phyloP scores from a whole-genome alignment of 2,888 invertebrate species.

The Parnassius orleans region DNA sequence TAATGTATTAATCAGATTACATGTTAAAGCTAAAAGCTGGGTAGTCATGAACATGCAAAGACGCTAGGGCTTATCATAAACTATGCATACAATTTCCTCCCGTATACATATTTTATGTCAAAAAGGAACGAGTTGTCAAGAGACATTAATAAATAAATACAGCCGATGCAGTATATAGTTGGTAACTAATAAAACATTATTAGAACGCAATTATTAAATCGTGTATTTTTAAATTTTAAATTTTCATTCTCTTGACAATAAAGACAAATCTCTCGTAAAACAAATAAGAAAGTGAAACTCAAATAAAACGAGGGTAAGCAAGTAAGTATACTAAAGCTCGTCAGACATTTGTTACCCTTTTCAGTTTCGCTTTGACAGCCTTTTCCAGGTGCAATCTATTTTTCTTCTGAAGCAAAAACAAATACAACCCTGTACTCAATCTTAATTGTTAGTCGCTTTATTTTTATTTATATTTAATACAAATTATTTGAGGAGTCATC shows the following conservation, averaged over 20 bases:
- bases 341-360: slow-evolving; percentile 69
- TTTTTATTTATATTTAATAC: slow-evolving; percentile 3
- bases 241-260: slow-evolving; percentile 47
- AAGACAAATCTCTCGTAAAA: slow-evolving; percentile 38
- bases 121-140: slow-evolving; percentile 40
- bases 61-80: slow-evolving; percentile 38
- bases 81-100: slow-evolving; percentile 34
- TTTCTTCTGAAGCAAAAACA: slow-evolving; percentile 81
- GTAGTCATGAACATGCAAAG: slow-evolving; percentile 47
- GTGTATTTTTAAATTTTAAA: too few species aligned
- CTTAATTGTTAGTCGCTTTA: slow-evolving; percentile 37
- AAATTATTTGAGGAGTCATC: background rate
- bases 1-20: slow-evolving; percentile 13
- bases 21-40: slow-evolving; percentile 44
- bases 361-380: slow-evolving; percentile 76
- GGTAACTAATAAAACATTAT: too few species aligned
- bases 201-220: too few species aligned
- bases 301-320: slow-evolving; percentile 75
- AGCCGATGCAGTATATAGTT: background rate
- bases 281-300: slow-evolving; percentile 52
- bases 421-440: slow-evolving; percentile 53
- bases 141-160: slow-evolving; percentile 28
- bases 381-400: slow-evolving; percentile 80
- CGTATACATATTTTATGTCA: slow-evolving; percentile 38
- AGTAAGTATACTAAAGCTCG: slow-evolving; percentile 69